Percentiles rank a stretch among this genome's conserved stretches.
Evolutionary conservation across 2,888 invertebrate species (phyloP).

Genomic region (Acanthosepion lycidas): DNA sequence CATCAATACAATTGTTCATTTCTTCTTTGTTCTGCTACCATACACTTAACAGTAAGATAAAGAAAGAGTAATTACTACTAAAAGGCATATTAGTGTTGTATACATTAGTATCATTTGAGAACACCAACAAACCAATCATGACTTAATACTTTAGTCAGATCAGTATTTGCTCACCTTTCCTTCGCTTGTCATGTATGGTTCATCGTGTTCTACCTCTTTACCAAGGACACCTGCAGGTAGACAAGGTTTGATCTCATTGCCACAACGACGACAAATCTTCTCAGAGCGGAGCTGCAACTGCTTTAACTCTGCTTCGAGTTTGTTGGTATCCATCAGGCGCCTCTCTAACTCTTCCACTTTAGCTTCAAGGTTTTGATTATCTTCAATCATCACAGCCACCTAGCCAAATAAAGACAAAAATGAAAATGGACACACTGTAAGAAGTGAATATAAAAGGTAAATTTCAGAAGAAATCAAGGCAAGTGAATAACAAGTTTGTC

Average conservation of each 20-base stretch:
- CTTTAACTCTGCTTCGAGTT: constrained; percentile 62
- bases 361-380: constrained; percentile 66
- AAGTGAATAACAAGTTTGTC: no score
- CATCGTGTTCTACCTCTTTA: constrained; percentile 69
- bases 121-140: no score
- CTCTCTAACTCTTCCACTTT: constrained; percentile 62
- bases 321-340: constrained; percentile 57
- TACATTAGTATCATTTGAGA: no score
- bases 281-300: constrained; percentile 57
- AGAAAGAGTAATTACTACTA: no score
- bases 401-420: not conserved
- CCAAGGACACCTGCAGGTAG: constrained; percentile 54
- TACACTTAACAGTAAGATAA: no score
- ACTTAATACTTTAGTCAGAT: no score
- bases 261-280: constrained; percentile 62
- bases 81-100: no score
- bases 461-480: no score
- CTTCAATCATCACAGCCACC: constrained; percentile 63
- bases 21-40: no score
- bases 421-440: no score
- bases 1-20: no score
- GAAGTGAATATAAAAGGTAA: no score
- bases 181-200: constrained; percentile 63
- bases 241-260: constrained; percentile 49
- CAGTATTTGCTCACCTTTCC: constrained; percentile 56